Percentiles rank a stretch among this genome's conserved stretches.
phyloP scores from a whole-genome alignment of 2,113 vertebrate genomes.

The Hepsetus odoe region DNA sequence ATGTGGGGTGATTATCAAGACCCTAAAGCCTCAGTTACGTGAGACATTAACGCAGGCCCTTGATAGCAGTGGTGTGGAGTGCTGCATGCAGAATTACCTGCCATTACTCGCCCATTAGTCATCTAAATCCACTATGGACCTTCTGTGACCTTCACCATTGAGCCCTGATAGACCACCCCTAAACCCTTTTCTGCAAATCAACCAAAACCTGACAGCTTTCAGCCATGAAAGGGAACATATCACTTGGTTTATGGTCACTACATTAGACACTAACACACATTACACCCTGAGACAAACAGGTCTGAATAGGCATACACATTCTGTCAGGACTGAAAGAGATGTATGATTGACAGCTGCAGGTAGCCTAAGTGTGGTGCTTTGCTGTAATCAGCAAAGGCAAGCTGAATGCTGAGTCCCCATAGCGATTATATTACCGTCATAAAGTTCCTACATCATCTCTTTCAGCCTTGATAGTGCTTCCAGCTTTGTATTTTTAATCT shows the following conservation, averaged over 20 bases:
- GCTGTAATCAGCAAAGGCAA: constrained; percentile 37
- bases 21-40: constrained; percentile 7
- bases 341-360: constrained; percentile 38
- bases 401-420: constrained; percentile 13
- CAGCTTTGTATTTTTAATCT: constrained; percentile 8
- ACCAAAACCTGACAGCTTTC: constrained; percentile 20
- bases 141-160: constrained; percentile 1
- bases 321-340: constrained; percentile 22
- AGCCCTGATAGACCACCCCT: constrained; percentile 10
- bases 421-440: not conserved
- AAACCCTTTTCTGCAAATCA: constrained; percentile 10
- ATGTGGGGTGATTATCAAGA: constrained; percentile 22
- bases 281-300: not conserved
- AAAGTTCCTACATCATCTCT: constrained; percentile 9
- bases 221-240: not conserved
- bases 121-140: not conserved
- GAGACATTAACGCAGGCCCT: constrained; percentile 1
- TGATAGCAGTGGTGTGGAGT: not conserved
- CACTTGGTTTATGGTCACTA: not conserved
- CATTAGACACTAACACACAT: not conserved
- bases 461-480: not conserved
- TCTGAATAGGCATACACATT: not conserved
- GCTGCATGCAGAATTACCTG: constrained; percentile 8
- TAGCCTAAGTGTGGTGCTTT: constrained; percentile 14
- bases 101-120: not conserved